phyloP scores from a whole-genome alignment of 1,140 invertebrate species.

The silkworm (Bombyx mori) region ASM3026992v2 NC_085108.1:5407001-5407500 shows the following conservation, averaged over 20 bases:
- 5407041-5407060: conserved; percentile 47
- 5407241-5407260: conserved; percentile 56
- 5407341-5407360: conserved; percentile 45
- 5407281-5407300: conserved; percentile 37
- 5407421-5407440: background rate
- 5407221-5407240: conserved; percentile 41
- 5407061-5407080: conserved; percentile 40
- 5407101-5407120: conserved; percentile 52
- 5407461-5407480: no score
- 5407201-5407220: conserved; percentile 12
- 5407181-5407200: conserved; percentile 29
- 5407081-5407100: conserved; percentile 29
- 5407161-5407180: conserved; percentile 53
- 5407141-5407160: conserved; percentile 54
- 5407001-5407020: conserved; percentile 23
- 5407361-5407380: conserved; percentile 62
- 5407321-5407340: conserved; percentile 49
- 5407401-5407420: background rate
- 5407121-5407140: conserved; percentile 64
- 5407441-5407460: background rate
- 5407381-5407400: conserved; percentile 51
- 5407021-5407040: conserved; percentile 36
- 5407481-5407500: no score
- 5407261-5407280: conserved; percentile 40
- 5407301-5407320: conserved; percentile 48